Base-by-base conservation (phyloP, 2,888 invertebrate species). In the Alloplasta piceator region DNA sequence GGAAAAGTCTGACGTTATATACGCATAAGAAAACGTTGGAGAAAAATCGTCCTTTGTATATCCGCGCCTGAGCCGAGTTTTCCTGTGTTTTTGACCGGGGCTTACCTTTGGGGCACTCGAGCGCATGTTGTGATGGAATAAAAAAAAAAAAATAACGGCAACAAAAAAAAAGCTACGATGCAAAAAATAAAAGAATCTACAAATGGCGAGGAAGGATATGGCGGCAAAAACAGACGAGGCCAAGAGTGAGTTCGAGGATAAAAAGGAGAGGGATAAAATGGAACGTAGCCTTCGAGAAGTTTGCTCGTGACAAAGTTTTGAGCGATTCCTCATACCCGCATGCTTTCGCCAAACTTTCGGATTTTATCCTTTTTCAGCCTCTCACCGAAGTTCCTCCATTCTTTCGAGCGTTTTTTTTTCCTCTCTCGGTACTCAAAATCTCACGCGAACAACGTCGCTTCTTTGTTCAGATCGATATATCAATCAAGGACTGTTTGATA, bases 291-390 rank as follows among this genome's bases (percentile, higher is more conserved):
- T 64, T 70, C 68, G 68, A 60, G 63, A 71, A 79, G 64, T 82
- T 82, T 72, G 50, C 58, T 56, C 82, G 52, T 61, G 75, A 72
- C 38, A 79, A 76, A 82, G 67, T 82, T 82, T 78, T 60, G 64
- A 74, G 70, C 77, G 74, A 60, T 70, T 41, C 79, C 74, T 81
- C 70, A 70, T 71, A 71, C 77, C 43, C 58, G 6, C 43, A 16
- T 6, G 61, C 68, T 72, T 71, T 72, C 75, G 63, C 63, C 71
- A 82, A 78, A 26, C 75, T 78, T 68, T 64, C 12, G 41, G 16
- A 43, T 66, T 50, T 67, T 70, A 46, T 41, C 26, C 58, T 74
- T 58, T 43, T 10, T 41, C 41, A 12, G 38, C 66, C 46, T 26
- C 48, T 48, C 58, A 26, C 26, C 26, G 3, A 26, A 26, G 5